Percentiles rank a stretch among this genome's conserved stretches.
These are phyloP conservation scores for Dicrostonyx torquatus DNA, from an alignment of 2,797 vertebrate genomes.

Conservation along the genomic window DNA sequence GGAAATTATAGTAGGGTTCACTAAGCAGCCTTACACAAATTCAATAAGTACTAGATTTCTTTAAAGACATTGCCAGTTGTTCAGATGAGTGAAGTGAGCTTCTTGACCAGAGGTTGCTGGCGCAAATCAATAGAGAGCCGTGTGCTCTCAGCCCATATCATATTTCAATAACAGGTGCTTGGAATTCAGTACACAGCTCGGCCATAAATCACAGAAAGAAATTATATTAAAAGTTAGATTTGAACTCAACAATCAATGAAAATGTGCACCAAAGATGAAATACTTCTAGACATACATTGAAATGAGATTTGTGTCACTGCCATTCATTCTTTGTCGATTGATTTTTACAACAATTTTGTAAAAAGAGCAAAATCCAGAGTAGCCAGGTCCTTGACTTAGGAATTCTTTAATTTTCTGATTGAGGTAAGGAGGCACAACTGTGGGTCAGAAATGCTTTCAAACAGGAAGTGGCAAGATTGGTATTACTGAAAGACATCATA, in stretches of 20 bases:
- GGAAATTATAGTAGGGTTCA: slow-evolving; percentile 47
- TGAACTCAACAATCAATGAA: slow-evolving; percentile 52
- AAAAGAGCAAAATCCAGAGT: not conserved
- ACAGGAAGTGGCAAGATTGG: not conserved
- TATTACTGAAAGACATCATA: not conserved
- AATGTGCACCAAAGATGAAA: slow-evolving; percentile 47
- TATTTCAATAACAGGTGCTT: slow-evolving; percentile 65
- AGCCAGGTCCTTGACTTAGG: slow-evolving; percentile 2
- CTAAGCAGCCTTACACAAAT: slow-evolving; percentile 62
- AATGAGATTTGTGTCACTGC: slow-evolving; percentile 39
- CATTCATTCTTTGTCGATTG: slow-evolving; percentile 21
- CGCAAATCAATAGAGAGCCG: slow-evolving; percentile 75
- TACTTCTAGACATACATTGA: slow-evolving; percentile 49
- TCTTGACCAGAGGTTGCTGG: slow-evolving; percentile 63
- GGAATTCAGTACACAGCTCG: slow-evolving; percentile 57
- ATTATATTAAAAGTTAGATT: slow-evolving; percentile 61
- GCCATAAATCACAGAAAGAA: slow-evolving; percentile 61
- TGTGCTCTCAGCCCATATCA: slow-evolving; percentile 55
- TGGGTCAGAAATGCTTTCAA: not conserved
- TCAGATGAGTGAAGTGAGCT: slow-evolving; percentile 74
- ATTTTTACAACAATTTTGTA: not conserved
- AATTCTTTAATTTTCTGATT: not conserved
- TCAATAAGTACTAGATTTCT: slow-evolving; percentile 67
- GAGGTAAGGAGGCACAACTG: not conserved
- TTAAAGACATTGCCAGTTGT: slow-evolving; percentile 67